Evolutionary conservation across 2,113 vertebrate species (phyloP), one percentile per base, ranked within the genome.

Genomic region (Scomber scombrus): DNA sequence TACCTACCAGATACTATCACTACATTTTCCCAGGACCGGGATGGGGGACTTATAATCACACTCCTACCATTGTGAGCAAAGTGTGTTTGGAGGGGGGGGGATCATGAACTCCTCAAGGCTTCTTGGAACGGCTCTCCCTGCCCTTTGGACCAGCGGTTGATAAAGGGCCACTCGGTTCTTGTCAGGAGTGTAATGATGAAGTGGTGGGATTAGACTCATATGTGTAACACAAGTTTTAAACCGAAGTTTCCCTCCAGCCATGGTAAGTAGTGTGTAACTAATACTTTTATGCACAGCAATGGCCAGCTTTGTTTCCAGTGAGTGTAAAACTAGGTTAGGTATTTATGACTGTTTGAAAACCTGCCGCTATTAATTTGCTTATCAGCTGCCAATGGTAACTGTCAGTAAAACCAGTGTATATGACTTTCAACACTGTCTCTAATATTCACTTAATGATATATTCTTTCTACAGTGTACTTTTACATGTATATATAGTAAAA

Each of bases 71-170:
- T 40, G 21, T 18, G 8, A 29, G 23, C 15, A 3, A 61, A 61
- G 16, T 3, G 16, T 3, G 40, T 52, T 56, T 77, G 63, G 29
- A 84, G 71, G 71, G 72, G 82, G 77, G 82, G 77, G 75, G 80
- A 60, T 80, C 66, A 61, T 43, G 62, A 83, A 79, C 78, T 88
- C 80, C 56, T 86, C 71, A 52, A 88, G 77, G 84, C 57, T 54
- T 31, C 78, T 63, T 71, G 43, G 46, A 70, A 69, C 80, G 31
- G 13, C 45, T 74, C 58, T 52, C 13, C 0, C 1, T 76, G 84
- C 74, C 57, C 92, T 92, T 93, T 93, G 91, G 87, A 91, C 84
- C 80, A 11, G 45, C n/a, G 4, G 46, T 86, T 79, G 79, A 88
- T 86, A 84, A 82, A 90, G 70, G 57, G n/a, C 2, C 55, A n/a